Conservation (phyloP, 2,113 vertebrate genomes). For the Cyanoramphus novaezelandiae region DNA sequence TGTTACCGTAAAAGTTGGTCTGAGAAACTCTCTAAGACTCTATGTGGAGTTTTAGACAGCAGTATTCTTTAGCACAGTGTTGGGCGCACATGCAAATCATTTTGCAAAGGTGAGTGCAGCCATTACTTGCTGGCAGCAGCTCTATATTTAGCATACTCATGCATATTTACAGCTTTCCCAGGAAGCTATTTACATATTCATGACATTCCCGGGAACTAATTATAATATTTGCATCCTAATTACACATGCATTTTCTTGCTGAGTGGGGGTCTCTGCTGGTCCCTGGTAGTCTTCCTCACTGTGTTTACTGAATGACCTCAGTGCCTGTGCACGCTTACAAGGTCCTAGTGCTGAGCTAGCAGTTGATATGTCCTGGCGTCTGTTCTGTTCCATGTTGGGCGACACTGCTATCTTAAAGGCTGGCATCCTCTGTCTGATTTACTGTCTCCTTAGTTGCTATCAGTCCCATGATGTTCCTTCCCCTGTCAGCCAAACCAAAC, state of each 20-base stretch:
- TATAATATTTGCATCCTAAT: not conserved
- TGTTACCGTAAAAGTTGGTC: not conserved
- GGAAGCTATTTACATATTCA: not conserved
- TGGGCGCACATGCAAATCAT: not conserved
- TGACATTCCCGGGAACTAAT: not conserved
- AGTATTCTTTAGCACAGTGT: not conserved
- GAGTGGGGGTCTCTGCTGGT: not conserved
- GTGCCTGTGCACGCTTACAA: not conserved
- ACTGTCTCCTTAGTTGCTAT: not conserved
- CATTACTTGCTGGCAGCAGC: not conserved
- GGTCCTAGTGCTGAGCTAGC: not conserved
- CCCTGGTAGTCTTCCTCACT: not conserved
- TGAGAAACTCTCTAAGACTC: not conserved
- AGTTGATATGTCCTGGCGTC: not conserved
- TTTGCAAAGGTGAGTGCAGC: not conserved
- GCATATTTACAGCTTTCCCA: not conserved
- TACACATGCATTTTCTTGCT: not conserved
- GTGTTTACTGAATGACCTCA: not conserved
- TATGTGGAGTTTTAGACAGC: not conserved
- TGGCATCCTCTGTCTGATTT: not conserved
- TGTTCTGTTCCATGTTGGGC: not conserved
- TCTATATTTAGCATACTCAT: not conserved
- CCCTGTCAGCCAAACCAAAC: not conserved
- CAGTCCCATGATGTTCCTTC: not conserved
- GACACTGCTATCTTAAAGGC: not conserved